Evolutionary conservation across 2,888 invertebrate genomes (phyloP).

Genomic region (Therioaphis trifolii): DNA sequence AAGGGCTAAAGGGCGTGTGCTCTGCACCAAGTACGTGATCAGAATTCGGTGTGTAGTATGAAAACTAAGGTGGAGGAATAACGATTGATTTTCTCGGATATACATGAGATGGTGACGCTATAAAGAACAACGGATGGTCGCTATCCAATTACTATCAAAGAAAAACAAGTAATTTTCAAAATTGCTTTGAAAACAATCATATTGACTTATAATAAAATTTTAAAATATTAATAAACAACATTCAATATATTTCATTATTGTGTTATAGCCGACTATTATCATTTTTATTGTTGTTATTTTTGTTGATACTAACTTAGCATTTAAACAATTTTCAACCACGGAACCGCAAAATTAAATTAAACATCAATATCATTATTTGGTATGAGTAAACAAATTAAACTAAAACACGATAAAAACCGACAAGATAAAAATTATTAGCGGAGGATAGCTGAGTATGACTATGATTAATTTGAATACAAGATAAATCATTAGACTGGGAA

Average conservation of each 20-base stretch:
- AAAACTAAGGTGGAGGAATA: constrained; percentile 34
- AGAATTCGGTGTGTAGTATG: constrained; percentile 22
- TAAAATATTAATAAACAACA: background rate
- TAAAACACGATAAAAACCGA: background rate
- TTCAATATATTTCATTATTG: too few species aligned
- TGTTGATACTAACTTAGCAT: too few species aligned
- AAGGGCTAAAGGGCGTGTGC: constrained; percentile 45
- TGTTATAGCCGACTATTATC: too few species aligned
- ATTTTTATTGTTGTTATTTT: too few species aligned
- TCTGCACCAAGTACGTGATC: constrained; percentile 60
- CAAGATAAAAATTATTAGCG: too few species aligned
- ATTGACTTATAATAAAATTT: background rate
- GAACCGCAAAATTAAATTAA: background rate
- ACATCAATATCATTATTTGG: background rate
- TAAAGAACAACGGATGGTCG: background rate
- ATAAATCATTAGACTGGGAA: too few species aligned
- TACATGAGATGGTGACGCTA: constrained; percentile 39
- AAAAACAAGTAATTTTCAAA: constrained; percentile 15
- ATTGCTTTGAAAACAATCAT: too few species aligned
- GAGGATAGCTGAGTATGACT: too few species aligned
- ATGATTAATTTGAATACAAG: too few species aligned
- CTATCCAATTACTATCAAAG: background rate
- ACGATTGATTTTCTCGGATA: constrained; percentile 54
- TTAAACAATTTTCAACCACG: background rate
- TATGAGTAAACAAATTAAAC: background rate